These are phyloP conservation scores for Argynnis bischoffii DNA, from an alignment of 2,888 invertebrate species.

Conservation along the genomic window DNA sequence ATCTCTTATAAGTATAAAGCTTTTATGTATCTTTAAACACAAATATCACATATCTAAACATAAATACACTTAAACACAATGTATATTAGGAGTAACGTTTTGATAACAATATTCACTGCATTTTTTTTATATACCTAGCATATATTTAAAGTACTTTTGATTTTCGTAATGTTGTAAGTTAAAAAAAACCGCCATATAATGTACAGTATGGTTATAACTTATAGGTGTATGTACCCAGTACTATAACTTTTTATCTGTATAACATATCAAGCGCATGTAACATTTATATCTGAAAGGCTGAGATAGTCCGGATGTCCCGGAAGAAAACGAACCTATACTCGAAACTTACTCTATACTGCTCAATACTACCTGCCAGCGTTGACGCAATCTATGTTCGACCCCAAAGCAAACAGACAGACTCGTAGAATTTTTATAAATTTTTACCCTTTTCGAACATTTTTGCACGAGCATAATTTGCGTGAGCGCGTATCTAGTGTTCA, in stretches of 20 bases:
- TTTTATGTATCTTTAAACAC: conserved; percentile 70
- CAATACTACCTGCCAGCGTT: conserved; percentile 54
- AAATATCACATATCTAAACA: conserved; percentile 79
- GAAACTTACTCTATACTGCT: conserved; percentile 51
- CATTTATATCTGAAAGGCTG: conserved; percentile 69
- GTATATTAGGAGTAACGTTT: conserved; percentile 76
- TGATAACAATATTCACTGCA: conserved; percentile 79
- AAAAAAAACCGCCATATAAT: conserved; percentile 63
- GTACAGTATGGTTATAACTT: conserved; percentile 67
- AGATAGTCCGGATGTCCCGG: conserved; percentile 61
- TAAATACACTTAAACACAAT: conserved; percentile 67
- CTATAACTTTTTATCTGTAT: conserved; percentile 70
- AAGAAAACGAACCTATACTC: conserved; percentile 50
- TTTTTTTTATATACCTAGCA: conserved; percentile 75
- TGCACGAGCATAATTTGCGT: conserved; percentile 63
- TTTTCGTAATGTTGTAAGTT: conserved; percentile 70
- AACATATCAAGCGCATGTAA: conserved; percentile 79
- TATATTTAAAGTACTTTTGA: conserved; percentile 64
- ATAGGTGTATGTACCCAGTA: conserved; percentile 74
- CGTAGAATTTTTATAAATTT: conserved; percentile 67
- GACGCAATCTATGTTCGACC: conserved; percentile 58
- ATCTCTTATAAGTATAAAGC: conserved; percentile 59
- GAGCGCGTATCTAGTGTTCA: conserved; percentile 50
- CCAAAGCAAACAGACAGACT: conserved; percentile 56
- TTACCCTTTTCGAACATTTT: conserved; percentile 71